phyloP scores from a whole-genome alignment of 1,140 invertebrate species.

The Brachystomella parvula region DNA sequence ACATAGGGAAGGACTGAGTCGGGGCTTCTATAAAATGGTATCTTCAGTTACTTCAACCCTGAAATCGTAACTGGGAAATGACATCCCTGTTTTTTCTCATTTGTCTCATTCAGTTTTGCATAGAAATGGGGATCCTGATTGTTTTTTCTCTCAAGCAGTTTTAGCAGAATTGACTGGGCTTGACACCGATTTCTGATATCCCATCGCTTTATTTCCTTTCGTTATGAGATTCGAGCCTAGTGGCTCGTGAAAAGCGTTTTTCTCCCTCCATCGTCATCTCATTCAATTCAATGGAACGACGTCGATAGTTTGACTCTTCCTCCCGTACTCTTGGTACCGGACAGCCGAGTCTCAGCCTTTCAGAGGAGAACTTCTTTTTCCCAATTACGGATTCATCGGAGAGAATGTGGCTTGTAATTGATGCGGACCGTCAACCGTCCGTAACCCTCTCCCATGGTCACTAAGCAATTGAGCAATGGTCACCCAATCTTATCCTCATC shows the following conservation, averaged over 20 bases:
- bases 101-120: conserved; percentile 25
- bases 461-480: conserved; percentile 22
- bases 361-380: not conserved
- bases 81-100: conserved; percentile 26
- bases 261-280: conserved; percentile 16
- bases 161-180: conserved; percentile 16
- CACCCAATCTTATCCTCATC: conserved; percentile 14
- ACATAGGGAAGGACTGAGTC: too few species aligned
- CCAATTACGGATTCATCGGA: not conserved
- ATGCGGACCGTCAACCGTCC: not conserved
- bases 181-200: conserved; percentile 29
- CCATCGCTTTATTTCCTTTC: conserved; percentile 33
- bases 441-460: conserved; percentile 16
- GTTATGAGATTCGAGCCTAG: conserved; percentile 38
- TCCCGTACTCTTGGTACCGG: not conserved
- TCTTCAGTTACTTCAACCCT: not conserved
- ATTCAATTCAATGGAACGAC: conserved; percentile 11
- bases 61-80: conserved; percentile 7
- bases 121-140: conserved; percentile 16
- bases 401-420: not conserved
- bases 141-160: conserved; percentile 12
- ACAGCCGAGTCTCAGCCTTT: not conserved
- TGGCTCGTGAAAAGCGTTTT: conserved; percentile 36
- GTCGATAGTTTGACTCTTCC: not conserved
- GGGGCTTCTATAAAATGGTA: too few species aligned